Evolutionary conservation across 1,140 invertebrate genomes (phyloP).

Genomic region (Zaprionus africanus): DNA sequence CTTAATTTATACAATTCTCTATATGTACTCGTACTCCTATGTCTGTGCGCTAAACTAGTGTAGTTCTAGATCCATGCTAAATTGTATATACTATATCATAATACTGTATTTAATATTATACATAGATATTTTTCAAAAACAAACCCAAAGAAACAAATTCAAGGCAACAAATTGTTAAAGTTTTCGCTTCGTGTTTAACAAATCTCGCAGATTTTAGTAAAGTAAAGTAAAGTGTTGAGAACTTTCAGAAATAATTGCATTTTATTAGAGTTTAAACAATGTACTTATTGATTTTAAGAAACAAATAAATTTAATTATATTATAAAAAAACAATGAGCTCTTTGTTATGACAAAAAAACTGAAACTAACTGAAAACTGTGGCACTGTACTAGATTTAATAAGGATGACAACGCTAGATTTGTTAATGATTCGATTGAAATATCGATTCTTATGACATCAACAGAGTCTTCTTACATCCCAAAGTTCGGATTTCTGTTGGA

Average conservation of each 20-base stretch:
- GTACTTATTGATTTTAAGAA: constrained; percentile 67
- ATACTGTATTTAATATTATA: constrained; percentile 12
- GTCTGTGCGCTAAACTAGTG: constrained; percentile 6
- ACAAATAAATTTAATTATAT: constrained; percentile 43
- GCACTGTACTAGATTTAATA: no score
- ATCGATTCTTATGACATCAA: no score
- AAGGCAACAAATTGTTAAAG: constrained; percentile 29
- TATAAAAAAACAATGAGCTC: constrained; percentile 19
- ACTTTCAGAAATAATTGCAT: constrained; percentile 55
- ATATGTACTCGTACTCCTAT: constrained; percentile 16
- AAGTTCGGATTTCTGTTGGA: no score
- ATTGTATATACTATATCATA: constrained; percentile 30
- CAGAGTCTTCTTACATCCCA: no score
- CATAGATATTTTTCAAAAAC: constrained; percentile 51
- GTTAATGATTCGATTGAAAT: no score
- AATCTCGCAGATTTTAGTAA: constrained; percentile 26
- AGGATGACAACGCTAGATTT: no score
- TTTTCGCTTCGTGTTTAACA: constrained; percentile 65
- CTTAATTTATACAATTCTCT: constrained; percentile 30
- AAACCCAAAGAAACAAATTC: constrained; percentile 34
- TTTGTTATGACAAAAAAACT: neutral
- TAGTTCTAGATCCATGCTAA: constrained; percentile 6
- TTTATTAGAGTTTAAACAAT: constrained; percentile 61
- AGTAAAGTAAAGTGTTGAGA: constrained; percentile 34
- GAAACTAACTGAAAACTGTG: no score